A percentile compares a stretch with the other conserved stretches of the same genome.
phyloP scores from a whole-genome alignment of 2,113 vertebrate genomes.

The Pungitius pungitius region DNA sequence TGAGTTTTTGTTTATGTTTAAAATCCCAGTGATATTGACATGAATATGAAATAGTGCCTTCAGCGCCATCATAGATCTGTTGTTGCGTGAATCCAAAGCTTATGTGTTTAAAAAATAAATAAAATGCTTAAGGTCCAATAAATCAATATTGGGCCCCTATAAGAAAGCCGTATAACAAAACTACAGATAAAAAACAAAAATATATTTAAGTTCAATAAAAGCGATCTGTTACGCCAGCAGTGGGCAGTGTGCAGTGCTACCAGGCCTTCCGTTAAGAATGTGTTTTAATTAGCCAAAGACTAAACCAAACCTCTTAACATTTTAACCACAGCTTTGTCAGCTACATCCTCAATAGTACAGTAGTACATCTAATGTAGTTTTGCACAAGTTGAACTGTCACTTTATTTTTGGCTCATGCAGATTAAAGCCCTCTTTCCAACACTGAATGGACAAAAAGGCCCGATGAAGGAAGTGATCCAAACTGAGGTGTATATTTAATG shows the following conservation, averaged over 20 bases:
- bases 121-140: not conserved
- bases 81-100: constrained; percentile 34
- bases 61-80: constrained; percentile 28
- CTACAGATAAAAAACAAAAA: not conserved
- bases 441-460: not conserved
- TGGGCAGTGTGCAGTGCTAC: constrained; percentile 18
- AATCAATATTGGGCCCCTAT: not conserved
- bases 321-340: constrained; percentile 16
- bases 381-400: constrained; percentile 51
- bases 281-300: constrained; percentile 20
- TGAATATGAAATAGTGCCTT: constrained; percentile 66
- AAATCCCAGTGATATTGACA: constrained; percentile 15
- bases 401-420: constrained; percentile 18
- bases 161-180: constrained; percentile 6
- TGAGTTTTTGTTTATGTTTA: constrained; percentile 28
- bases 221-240: constrained; percentile 1
- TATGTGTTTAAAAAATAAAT: constrained; percentile 5
- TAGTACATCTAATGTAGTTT: constrained; percentile 24
- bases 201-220: not conserved
- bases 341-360: constrained; percentile 34
- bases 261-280: constrained; percentile 12
- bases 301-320: constrained; percentile 1
- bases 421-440: not conserved
- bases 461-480: not conserved
- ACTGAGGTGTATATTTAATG: no score